Percentiles rank a stretch among this genome's conserved stretches.
Evolutionary conservation across 1,140 invertebrate species (phyloP).

Genomic region (Belonocnema kinseyi): DNA sequence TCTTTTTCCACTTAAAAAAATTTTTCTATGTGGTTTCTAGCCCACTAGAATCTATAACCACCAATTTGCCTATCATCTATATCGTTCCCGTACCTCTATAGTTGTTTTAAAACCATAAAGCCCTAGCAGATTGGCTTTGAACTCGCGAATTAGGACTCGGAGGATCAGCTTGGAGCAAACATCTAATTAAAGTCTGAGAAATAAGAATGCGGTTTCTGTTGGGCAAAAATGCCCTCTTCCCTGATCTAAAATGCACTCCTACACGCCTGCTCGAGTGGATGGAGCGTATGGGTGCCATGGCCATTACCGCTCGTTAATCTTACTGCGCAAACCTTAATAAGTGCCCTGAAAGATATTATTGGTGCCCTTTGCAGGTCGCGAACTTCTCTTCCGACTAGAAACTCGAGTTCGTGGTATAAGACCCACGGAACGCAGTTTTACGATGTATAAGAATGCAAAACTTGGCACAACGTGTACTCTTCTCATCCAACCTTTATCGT

Average conservation of each 20-base stretch:
- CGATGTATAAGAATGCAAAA: conserved; percentile 10
- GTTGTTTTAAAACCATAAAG: neutral
- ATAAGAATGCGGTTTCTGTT: conserved; percentile 13
- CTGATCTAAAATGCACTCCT: conserved; percentile 12
- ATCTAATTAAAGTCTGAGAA: conserved; percentile 4
- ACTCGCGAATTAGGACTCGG: neutral
- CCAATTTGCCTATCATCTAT: no score
- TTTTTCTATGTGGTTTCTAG: no score
- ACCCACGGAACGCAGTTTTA: neutral
- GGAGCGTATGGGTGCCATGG: conserved; percentile 58
- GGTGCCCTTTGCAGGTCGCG: conserved; percentile 53
- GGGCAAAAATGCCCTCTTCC: conserved; percentile 5
- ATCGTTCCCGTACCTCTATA: no score
- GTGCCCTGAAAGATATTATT: conserved; percentile 58
- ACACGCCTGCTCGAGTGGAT: conserved; percentile 42
- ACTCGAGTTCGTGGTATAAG: conserved; percentile 5
- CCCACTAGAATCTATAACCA: no score
- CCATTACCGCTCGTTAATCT: conserved; percentile 66
- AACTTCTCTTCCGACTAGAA: conserved; percentile 31
- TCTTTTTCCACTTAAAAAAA: no score
- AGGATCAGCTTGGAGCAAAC: neutral
- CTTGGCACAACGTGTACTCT: neutral
- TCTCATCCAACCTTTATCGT: conserved; percentile 10
- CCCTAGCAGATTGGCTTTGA: neutral
- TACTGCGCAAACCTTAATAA: conserved; percentile 62